phyloP scores from a whole-genome alignment of 2,113 vertebrate genomes.

The Barnardius zonarius region DNA sequence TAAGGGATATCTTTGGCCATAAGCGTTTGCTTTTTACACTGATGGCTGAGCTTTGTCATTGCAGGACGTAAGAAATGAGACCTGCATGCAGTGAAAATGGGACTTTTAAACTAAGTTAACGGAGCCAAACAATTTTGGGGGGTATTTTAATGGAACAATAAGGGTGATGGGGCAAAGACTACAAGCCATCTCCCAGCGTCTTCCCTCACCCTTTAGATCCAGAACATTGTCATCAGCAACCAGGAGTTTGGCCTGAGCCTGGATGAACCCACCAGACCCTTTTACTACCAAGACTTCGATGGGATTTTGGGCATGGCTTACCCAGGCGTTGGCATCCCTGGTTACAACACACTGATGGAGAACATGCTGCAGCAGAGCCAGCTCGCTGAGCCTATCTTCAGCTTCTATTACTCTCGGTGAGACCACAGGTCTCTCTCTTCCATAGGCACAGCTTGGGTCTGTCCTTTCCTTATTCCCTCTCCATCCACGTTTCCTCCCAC shows the following conservation, averaged over 20 bases:
- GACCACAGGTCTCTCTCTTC: neutral
- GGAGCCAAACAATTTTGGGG: neutral
- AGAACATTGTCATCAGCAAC: conserved; percentile 63
- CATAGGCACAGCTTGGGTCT: neutral
- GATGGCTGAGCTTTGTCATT: neutral
- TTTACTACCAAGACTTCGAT: conserved; percentile 64
- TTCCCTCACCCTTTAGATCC: conserved; percentile 60
- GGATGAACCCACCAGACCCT: conserved; percentile 51
- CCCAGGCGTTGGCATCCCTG: neutral
- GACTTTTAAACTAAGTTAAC: neutral
- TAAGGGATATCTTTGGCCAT: neutral
- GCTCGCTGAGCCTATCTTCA: conserved; percentile 62
- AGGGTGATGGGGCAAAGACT: neutral
- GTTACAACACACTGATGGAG: conserved; percentile 29
- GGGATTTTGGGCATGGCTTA: conserved; percentile 73
- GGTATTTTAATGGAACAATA: neutral
- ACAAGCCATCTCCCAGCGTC: neutral
- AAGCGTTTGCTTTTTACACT: neutral
- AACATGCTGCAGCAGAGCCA: conserved; percentile 47
- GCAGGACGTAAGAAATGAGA: neutral
- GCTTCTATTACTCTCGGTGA: conserved; percentile 65
- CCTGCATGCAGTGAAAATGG: rapidly evolving
- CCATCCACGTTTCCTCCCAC: neutral
- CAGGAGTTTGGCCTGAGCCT: conserved; percentile 79
- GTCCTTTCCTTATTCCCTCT: neutral